phyloP scores from a whole-genome alignment of 2,113 vertebrate species.

The Triplophysa dalaica region DNA sequence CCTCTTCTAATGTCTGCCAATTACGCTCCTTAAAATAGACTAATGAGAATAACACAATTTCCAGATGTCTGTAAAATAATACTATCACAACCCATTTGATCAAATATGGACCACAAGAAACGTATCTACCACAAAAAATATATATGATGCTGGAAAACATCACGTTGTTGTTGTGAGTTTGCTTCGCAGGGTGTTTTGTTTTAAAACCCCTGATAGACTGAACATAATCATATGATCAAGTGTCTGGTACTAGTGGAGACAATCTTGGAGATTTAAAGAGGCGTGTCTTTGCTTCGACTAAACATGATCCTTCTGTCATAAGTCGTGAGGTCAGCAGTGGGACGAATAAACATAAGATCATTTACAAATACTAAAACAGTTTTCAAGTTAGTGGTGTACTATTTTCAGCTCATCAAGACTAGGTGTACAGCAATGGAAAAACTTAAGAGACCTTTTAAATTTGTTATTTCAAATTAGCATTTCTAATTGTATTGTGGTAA shows the following conservation, averaged over 20 bases:
- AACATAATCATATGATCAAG: not conserved
- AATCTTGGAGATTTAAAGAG: not conserved
- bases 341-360: constrained; percentile 29
- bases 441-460: too few relatives aligned
- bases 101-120: not conserved
- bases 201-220: not conserved
- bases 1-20: constrained; percentile 39
- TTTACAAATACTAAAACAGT: constrained; percentile 28
- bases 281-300: not conserved
- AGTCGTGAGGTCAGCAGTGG: constrained; percentile 8
- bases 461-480: too few relatives aligned
- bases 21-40: constrained; percentile 47
- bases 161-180: not conserved
- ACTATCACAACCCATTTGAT: not conserved
- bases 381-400: not conserved
- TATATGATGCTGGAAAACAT: not conserved
- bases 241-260: not conserved
- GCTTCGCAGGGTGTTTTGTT: not conserved
- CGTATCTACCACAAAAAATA: not conserved
- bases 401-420: constrained; percentile 4
- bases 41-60: constrained; percentile 34
- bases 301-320: not conserved
- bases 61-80: constrained; percentile 40
- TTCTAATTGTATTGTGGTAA: too few relatives aligned
- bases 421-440: too few relatives aligned